These are phyloP conservation scores for Chlorops oryzae DNA, from an alignment of 1,140 invertebrate genomes.

Conservation along the genomic window DNA sequence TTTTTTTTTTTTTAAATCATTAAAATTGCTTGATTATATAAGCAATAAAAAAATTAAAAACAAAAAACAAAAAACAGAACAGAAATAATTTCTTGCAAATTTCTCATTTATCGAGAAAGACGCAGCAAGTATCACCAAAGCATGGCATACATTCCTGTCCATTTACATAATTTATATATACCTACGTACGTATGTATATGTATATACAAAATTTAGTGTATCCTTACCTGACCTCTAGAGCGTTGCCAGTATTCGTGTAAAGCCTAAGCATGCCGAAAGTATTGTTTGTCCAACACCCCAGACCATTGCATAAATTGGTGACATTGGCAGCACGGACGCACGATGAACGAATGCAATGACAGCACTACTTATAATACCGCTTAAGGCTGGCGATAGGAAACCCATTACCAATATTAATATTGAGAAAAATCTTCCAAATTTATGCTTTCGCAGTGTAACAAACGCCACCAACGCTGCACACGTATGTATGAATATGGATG, in stretches of 20 bases:
- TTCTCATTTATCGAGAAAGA: too few species aligned
- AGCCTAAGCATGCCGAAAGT: constrained; percentile 78
- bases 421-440: constrained; percentile 88
- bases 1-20: too few species aligned
- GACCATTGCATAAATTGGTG: constrained; percentile 80
- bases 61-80: too few species aligned
- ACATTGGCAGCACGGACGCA: constrained; percentile 81
- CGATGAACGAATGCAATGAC: constrained; percentile 90
- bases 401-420: constrained; percentile 83
- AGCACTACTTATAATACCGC: constrained; percentile 83
- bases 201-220: not conserved
- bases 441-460: constrained; percentile 82
- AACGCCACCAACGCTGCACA: constrained; percentile 87
- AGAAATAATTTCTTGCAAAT: too few species aligned
- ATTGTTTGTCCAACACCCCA: constrained; percentile 94
- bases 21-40: too few species aligned
- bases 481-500: constrained; percentile 85
- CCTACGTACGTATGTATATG: constrained; percentile 2
- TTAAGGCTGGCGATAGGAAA: constrained; percentile 74
- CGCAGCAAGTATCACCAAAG: too few species aligned
- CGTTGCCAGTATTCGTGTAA: constrained; percentile 87
- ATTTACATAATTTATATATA: too few species aligned
- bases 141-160: too few species aligned
- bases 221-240: constrained; percentile 56
- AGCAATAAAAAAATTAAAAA: too few species aligned